These are phyloP conservation scores for Drosophila guanche DNA, from an alignment of 1,140 invertebrate genomes.

Conservation along the genomic window DNA sequence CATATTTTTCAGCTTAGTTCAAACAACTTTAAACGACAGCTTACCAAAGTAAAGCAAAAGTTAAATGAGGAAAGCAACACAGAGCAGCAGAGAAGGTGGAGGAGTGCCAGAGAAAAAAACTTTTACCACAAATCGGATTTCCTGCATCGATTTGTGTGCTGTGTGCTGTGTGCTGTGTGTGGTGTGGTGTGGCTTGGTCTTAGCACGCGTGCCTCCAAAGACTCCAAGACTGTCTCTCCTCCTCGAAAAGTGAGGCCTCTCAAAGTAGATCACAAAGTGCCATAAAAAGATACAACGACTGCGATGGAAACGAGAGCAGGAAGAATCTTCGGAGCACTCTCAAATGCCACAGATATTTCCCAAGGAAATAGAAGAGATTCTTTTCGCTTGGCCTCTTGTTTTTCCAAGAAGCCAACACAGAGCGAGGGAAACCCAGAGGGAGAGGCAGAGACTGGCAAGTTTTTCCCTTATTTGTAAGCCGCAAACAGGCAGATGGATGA, in stretches of 20 bases:
- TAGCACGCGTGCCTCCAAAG: slow-evolving; percentile 37
- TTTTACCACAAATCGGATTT: slow-evolving; percentile 78
- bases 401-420: slow-evolving; percentile 58
- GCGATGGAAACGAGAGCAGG: slow-evolving; percentile 48
- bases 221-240: background rate
- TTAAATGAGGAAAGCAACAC: slow-evolving; percentile 4
- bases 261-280: slow-evolving; percentile 60
- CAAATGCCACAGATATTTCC: slow-evolving; percentile 77
- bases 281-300: slow-evolving; percentile 25
- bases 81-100: slow-evolving; percentile 2
- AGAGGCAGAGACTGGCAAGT: slow-evolving; percentile 52
- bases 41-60: slow-evolving; percentile 21
- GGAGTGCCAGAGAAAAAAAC: slow-evolving; percentile 48
- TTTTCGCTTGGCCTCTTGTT: slow-evolving; percentile 26
- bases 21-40: slow-evolving; percentile 42
- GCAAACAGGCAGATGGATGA: slow-evolving; percentile 33
- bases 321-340: slow-evolving; percentile 39
- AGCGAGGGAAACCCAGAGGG: slow-evolving; percentile 8
- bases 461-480: slow-evolving; percentile 72
- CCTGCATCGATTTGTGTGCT: slow-evolving; percentile 59
- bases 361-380: slow-evolving; percentile 79
- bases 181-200: slow-evolving; percentile 16
- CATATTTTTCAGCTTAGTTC: slow-evolving; percentile 38
- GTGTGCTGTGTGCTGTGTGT: too few species aligned
- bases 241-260: slow-evolving; percentile 1